phyloP scores from a whole-genome alignment of 2,888 invertebrate species.

The Pantelozetes paolii region DNA sequence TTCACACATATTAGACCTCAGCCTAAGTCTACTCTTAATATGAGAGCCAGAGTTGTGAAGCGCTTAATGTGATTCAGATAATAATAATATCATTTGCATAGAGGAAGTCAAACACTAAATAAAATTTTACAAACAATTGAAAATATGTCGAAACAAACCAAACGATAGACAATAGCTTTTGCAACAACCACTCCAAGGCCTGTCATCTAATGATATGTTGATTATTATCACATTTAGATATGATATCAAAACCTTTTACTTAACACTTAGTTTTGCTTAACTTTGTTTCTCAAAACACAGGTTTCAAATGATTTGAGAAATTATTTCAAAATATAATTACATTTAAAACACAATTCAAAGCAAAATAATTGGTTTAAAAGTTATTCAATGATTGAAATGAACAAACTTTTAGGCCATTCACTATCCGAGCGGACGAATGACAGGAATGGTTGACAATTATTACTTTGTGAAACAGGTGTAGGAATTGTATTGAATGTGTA shows the following conservation, averaged over 20 bases:
- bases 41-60: neutral
- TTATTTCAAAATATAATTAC: neutral
- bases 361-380: neutral
- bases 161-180: neutral
- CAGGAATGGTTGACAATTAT: constrained; percentile 23
- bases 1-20: neutral
- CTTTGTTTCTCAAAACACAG: no score
- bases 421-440: neutral
- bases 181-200: neutral
- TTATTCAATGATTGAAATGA: neutral
- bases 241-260: neutral
- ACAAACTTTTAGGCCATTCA: constrained; percentile 5
- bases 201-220: constrained; percentile 5
- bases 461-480: constrained; percentile 11
- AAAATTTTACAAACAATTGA: constrained; percentile 3
- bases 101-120: constrained; percentile 19
- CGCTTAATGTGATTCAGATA: constrained; percentile 5
- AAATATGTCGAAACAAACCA: constrained; percentile 11
- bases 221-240: neutral
- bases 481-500: neutral
- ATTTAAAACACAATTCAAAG: no score
- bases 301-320: neutral
- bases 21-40: neutral
- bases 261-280: neutral
- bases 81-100: constrained; percentile 22